phyloP scores from a whole-genome alignment of 2,797 vertebrate species.

The Balearica regulorum region DNA sequence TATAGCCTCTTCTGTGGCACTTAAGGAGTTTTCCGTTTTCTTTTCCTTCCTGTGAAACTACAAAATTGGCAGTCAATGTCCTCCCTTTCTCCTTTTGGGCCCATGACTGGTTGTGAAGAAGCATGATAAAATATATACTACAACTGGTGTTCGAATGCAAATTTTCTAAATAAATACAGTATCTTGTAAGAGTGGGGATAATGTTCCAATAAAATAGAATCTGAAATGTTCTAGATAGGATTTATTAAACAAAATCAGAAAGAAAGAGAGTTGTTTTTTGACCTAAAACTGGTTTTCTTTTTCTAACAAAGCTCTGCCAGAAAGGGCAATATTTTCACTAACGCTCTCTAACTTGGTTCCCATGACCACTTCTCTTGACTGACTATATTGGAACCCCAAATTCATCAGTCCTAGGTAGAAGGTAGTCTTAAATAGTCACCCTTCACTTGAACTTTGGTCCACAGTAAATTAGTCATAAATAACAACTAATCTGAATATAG shows the following conservation, averaged over 20 bases:
- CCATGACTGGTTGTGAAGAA: background rate
- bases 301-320: background rate
- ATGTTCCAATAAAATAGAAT: background rate
- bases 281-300: background rate
- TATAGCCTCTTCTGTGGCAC: background rate
- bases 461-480: background rate
- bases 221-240: background rate
- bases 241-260: background rate
- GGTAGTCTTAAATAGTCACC: background rate
- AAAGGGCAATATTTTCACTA: background rate
- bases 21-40: background rate
- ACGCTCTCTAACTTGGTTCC: background rate
- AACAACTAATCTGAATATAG: background rate
- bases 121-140: background rate
- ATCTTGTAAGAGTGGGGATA: background rate
- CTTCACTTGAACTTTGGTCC: background rate
- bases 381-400: background rate
- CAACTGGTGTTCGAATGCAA: background rate
- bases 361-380: background rate
- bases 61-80: background rate
- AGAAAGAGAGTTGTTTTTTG: background rate
- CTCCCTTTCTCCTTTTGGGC: background rate
- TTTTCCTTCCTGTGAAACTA: background rate
- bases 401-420: background rate
- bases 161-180: background rate